phyloP scores from a whole-genome alignment of 2,797 vertebrate genomes.

The Arrhamphus sclerolepis region DNA sequence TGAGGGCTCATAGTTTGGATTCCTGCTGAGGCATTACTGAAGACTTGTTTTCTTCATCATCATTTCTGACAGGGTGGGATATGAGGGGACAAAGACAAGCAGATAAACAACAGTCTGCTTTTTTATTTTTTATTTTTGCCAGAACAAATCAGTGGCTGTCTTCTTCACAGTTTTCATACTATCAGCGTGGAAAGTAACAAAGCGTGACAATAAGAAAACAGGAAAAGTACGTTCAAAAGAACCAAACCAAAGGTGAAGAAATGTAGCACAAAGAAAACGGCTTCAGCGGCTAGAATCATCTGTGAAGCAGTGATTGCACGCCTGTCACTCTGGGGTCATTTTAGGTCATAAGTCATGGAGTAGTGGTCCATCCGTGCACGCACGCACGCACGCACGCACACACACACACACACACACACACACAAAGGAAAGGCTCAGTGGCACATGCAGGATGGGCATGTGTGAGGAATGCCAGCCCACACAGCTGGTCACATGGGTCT shows the following conservation, averaged over 20 bases:
- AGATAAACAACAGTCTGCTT: neutral
- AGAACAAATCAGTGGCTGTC: constrained; percentile 4
- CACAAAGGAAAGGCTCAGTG: constrained; percentile 12
- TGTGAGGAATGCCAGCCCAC: constrained; percentile 34
- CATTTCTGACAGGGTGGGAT: constrained; percentile 4
- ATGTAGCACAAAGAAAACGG: constrained; percentile 8
- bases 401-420: no score
- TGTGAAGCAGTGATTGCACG: no score
- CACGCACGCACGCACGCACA: no score
- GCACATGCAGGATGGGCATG: constrained; percentile 29
- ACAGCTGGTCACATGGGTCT: no score
- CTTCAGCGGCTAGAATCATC: constrained; percentile 16
- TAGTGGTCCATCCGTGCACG: neutral
- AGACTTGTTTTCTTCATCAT: no score
- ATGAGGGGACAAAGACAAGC: constrained; percentile 10
- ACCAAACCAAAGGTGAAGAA: constrained; percentile 9
- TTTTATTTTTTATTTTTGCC: constrained; percentile 22
- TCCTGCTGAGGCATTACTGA: constrained; percentile 1
- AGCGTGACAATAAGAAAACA: constrained; percentile 1
- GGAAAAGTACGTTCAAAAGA: constrained; percentile 30
- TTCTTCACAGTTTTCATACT: constrained; percentile 46
- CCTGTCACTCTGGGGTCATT: no score
- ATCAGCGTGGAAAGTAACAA: constrained; percentile 8
- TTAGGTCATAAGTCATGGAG: no score
- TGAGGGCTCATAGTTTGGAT: neutral